Evolutionary conservation across 2,797 vertebrate species (phyloP).

Genomic region (Cuniculus paca): DNA sequence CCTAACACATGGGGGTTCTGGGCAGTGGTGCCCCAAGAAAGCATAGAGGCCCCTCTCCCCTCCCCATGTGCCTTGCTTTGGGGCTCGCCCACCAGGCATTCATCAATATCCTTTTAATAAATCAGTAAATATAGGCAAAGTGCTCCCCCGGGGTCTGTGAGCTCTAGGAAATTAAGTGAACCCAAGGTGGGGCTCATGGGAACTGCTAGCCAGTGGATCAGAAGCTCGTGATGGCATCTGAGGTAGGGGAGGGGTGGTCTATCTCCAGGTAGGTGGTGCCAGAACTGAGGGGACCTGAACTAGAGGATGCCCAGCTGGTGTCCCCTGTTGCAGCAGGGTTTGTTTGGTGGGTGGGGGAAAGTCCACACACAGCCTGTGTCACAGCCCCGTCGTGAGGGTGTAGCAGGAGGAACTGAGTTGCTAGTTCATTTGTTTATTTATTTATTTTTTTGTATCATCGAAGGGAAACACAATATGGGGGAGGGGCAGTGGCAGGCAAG

Average conservation of each 20-base stretch:
- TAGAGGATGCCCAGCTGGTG: neutral
- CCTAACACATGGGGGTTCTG: neutral
- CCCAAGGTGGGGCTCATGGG: no score
- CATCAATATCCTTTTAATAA: neutral
- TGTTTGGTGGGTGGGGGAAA: neutral
- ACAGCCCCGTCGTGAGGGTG: no score
- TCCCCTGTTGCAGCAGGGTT: neutral
- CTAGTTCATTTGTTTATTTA: neutral
- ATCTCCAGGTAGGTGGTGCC: neutral
- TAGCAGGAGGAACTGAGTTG: neutral
- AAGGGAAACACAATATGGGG: neutral
- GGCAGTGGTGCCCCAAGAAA: no score
- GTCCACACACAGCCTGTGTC: neutral
- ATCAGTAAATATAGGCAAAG: neutral
- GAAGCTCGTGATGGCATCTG: neutral
- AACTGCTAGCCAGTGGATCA: neutral
- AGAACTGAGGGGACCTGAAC: neutral
- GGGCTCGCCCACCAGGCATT: no score
- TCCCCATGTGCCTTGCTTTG: neutral
- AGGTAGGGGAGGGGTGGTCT: no score
- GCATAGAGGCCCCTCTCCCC: no score
- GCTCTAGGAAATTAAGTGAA: no score
- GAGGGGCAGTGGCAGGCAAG: neutral
- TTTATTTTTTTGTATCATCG: neutral
- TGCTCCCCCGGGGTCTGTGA: neutral